Evolutionary conservation across 2,113 vertebrate species (phyloP), one percentile per base, ranked within the genome.

Genomic region (Hystrix cristata): DNA sequence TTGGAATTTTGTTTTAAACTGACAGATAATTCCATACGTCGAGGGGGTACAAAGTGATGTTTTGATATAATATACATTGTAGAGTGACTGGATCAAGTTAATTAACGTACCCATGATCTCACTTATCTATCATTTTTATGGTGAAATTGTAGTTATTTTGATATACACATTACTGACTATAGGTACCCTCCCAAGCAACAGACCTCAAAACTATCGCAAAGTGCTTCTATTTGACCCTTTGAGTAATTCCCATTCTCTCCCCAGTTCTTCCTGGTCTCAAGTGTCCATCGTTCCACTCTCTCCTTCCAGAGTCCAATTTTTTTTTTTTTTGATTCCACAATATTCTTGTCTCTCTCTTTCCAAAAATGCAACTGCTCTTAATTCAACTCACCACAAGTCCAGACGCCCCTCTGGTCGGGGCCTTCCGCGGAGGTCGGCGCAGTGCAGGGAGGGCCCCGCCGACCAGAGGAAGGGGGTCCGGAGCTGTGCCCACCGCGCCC

Each of bases 381-480:
- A 46, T 53, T 29, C 67, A 31, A 69, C 7, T 89, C n/a, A 1
- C 64, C 34, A 0, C 5, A 14, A 31, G 43, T 18, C 60, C 57
- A 8, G 48, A 15, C 83, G 78, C 34, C 15, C 19, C 34, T 5
- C 13, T 5, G 82, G 18, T 27, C 74, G 15, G 79, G 38, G 69
- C 27, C 3, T 4, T 31, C 48, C 25, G 0, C 78, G 4, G 59
- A 34, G 38, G 59, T n/a, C 0, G 13, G 23, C 18, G 31, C n/a
- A 7, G 43, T 12, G 23, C 80, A 0, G 3, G 64, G 25, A 6
- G 12, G 6, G 23, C 12, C 71, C 65, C 62, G 3, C 3, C 9
- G 7, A 8, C 51, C 34, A 1, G 1, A 34, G 27, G 3, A 23
- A 7, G 55, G 34, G 38, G 34, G 7, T 46, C 38, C 0, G 25